These are phyloP conservation scores for Tyria jacobaeae DNA, from an alignment of 2,888 invertebrate species.

Conservation along the genomic window DNA sequence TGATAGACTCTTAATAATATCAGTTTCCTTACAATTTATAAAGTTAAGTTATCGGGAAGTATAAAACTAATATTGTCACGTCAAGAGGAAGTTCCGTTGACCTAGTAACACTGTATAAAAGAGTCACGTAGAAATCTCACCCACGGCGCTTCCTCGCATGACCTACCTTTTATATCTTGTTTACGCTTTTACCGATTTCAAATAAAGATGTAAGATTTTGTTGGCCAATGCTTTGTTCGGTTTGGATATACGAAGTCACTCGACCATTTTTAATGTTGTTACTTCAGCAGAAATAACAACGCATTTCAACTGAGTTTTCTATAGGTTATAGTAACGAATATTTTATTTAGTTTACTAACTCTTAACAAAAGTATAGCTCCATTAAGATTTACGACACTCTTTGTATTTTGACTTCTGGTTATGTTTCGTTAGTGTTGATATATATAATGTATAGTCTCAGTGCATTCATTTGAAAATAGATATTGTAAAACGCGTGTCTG, in stretches of 20 bases:
- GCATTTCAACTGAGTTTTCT: not conserved
- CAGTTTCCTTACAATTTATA: too few species aligned
- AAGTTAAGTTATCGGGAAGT: slow-evolving; percentile 5
- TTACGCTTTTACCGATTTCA: slow-evolving; percentile 41
- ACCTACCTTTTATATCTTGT: slow-evolving; percentile 47
- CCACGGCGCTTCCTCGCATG: slow-evolving; percentile 46
- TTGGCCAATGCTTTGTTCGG: slow-evolving; percentile 3
- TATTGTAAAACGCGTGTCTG: too few species aligned
- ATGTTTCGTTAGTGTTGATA: too few species aligned
- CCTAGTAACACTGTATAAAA: slow-evolving; percentile 41
- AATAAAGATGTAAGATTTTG: slow-evolving; percentile 37
- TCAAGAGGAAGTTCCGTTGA: slow-evolving; percentile 25
- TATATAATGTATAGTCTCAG: too few species aligned
- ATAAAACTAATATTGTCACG: slow-evolving; percentile 20
- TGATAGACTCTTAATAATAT: not conserved
- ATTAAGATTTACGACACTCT: not conserved
- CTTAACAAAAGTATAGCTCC: not conserved
- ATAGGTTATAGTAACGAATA: not conserved
- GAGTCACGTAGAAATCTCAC: slow-evolving; percentile 54
- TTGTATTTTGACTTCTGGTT: too few species aligned
- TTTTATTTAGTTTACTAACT: slow-evolving; percentile 1
- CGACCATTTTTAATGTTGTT: slow-evolving; percentile 10
- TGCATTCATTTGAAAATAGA: too few species aligned
- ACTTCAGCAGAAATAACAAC: slow-evolving; percentile 1
- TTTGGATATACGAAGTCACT: slow-evolving; percentile 7